phyloP scores from a whole-genome alignment of 2,113 vertebrate species.

The Lamprologus callipterus region DNA sequence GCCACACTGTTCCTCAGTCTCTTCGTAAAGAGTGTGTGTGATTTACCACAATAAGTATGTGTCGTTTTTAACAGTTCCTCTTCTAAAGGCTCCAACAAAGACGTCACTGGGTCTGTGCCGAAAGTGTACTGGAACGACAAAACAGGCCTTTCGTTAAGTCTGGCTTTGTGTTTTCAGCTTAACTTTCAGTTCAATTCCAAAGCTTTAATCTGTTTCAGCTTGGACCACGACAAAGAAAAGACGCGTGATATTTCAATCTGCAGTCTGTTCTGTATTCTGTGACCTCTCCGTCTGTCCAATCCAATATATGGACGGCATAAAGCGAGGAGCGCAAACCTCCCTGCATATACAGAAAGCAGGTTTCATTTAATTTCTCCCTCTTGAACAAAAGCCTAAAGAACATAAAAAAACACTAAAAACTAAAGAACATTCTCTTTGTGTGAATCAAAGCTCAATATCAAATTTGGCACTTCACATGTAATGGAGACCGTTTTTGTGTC shows the following conservation, averaged over 20 bases:
- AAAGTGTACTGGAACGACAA: slow-evolving; percentile 76
- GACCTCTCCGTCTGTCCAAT: not conserved
- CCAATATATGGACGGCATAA: not conserved
- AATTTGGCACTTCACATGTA: not conserved
- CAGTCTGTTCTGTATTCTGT: not conserved
- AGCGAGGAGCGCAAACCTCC: not conserved
- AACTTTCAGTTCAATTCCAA: not conserved
- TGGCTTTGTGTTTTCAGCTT: not conserved
- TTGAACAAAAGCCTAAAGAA: not conserved
- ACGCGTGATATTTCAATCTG: rapidly evolving
- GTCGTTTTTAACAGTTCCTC: slow-evolving; percentile 76
- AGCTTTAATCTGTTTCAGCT: not conserved
- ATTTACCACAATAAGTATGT: slow-evolving; percentile 87
- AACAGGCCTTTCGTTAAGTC: not conserved
- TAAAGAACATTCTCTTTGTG: not conserved
- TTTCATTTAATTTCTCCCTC: not conserved
- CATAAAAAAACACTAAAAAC: not conserved
- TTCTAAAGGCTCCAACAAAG: slow-evolving; percentile 80
- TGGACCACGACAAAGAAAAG: not conserved
- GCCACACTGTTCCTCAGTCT: slow-evolving; percentile 74
- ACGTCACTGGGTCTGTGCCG: slow-evolving; percentile 71
- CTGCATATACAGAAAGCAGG: not conserved
- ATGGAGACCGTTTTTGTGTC: not conserved
- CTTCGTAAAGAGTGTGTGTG: slow-evolving; percentile 79
- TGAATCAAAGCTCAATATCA: not conserved